Evolutionary conservation across 2,113 vertebrate species (phyloP).

Genomic region (Diphyllodes magnificus): DNA sequence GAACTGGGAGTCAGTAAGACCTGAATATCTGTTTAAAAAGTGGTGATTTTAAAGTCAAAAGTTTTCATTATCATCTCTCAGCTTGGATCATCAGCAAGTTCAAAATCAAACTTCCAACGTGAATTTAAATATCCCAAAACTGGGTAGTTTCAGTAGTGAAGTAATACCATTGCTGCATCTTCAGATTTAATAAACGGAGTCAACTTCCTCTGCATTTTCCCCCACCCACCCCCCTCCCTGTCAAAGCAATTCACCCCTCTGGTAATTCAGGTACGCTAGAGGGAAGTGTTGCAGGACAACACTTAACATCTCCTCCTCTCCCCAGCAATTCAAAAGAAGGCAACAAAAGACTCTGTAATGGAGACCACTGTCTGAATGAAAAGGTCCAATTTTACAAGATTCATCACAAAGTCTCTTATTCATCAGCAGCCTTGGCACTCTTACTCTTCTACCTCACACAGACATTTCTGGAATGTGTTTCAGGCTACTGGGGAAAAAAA

Average conservation of each 20-base stretch:
- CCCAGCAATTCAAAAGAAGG: neutral
- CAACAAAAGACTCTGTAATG: constrained; percentile 22
- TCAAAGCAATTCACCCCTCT: neutral
- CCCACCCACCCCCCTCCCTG: too few species aligned
- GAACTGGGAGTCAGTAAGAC: neutral
- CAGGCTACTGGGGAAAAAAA: neutral
- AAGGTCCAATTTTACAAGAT: constrained; percentile 41
- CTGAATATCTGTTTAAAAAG: neutral
- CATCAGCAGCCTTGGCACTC: neutral
- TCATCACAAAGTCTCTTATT: constrained; percentile 33
- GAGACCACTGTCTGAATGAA: neutral
- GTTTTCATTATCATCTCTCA: neutral
- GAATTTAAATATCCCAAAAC: neutral
- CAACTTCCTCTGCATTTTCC: neutral
- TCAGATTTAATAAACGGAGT: neutral
- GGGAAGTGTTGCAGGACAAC: neutral
- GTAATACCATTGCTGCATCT: neutral
- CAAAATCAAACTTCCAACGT: neutral
- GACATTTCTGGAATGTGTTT: constrained; percentile 37
- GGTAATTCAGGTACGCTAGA: neutral
- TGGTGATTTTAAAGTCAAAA: neutral
- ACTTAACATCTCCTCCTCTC: neutral
- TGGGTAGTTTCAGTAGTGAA: neutral
- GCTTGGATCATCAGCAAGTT: neutral
- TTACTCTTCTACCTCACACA: neutral